A percentile compares a stretch with the other conserved stretches of the same genome.
Conservation (phyloP, 2,797 vertebrate genomes). For the Gephyroberyx darwinii region DNA sequence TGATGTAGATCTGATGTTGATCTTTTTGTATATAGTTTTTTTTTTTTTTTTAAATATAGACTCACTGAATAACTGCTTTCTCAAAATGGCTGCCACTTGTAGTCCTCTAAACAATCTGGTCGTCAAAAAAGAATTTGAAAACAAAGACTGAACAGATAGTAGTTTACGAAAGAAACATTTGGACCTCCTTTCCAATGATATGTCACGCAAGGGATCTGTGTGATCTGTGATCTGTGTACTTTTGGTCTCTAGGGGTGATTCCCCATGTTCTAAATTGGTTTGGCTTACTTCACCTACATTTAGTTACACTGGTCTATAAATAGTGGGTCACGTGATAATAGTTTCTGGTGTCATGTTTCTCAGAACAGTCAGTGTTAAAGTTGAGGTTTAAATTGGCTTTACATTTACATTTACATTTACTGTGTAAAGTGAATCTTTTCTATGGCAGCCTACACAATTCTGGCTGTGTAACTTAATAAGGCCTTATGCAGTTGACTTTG, state of each 20-base stretch:
- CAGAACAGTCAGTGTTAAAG: not conserved
- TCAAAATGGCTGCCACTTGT: not conserved
- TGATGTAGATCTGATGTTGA: not conserved
- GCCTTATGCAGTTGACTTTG: constrained; percentile 9
- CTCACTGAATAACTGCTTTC: not conserved
- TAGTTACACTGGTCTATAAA: not conserved
- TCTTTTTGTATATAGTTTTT: constrained; percentile 48
- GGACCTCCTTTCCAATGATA: constrained; percentile 2
- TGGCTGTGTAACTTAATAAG: constrained; percentile 10
- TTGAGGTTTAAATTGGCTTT: not conserved
- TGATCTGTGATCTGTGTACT: not conserved
- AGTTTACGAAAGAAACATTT: not conserved
- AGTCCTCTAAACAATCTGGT: not conserved
- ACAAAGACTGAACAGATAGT: not conserved
- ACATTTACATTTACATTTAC: not conserved
- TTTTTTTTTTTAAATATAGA: constrained; percentile 27
- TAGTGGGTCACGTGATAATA: constrained; percentile 6
- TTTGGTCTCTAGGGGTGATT: not conserved
- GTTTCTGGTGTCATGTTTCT: constrained; percentile 9
- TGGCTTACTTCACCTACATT: not conserved
- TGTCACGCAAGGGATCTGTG: constrained; percentile 3
- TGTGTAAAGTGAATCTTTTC: constrained; percentile 22
- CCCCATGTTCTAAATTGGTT: constrained; percentile 16
- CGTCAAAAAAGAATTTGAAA: not conserved
- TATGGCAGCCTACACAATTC: constrained; percentile 19